These are phyloP conservation scores for Triplophysa rosa DNA, from an alignment of 2,113 vertebrate genomes.

Conservation along the genomic window DNA sequence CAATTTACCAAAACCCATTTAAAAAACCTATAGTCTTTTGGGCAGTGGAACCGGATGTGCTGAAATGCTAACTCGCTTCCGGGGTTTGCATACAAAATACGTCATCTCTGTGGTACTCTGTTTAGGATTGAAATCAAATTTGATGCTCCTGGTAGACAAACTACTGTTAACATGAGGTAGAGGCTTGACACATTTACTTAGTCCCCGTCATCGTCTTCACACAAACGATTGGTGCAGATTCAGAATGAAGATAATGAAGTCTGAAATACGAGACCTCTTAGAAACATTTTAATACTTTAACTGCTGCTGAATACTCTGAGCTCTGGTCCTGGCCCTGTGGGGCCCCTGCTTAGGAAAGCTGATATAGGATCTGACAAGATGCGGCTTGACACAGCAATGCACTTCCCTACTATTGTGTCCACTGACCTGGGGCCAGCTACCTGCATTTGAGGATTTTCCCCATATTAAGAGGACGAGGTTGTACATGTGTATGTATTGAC, in stretches of 20 bases:
- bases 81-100: too few species aligned
- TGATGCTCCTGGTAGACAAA: background rate
- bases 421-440: slow-evolving; percentile 55
- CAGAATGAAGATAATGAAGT: background rate
- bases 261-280: slow-evolving; percentile 18
- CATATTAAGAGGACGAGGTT: slow-evolving; percentile 6
- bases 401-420: slow-evolving; percentile 61
- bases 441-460: slow-evolving; percentile 49
- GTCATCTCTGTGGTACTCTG: too few species aligned
- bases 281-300: slow-evolving; percentile 51
- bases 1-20: too few species aligned
- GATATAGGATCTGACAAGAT: slow-evolving; percentile 70
- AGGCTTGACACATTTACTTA: background rate
- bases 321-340: slow-evolving; percentile 55
- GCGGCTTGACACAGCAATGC: slow-evolving; percentile 63
- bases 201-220: background rate
- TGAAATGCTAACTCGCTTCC: too few species aligned
- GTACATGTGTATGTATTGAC: slow-evolving; percentile 4
- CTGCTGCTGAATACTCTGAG: slow-evolving; percentile 65
- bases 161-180: background rate
- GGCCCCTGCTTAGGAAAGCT: slow-evolving; percentile 60
- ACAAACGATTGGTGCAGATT: background rate
- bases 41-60: too few species aligned
- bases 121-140: too few species aligned
- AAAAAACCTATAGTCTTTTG: too few species aligned